Percentiles rank a stretch among this genome's conserved stretches.
Evolutionary conservation across 2,888 invertebrate species (phyloP).

Genomic region (Chorisops tibialis): DNA sequence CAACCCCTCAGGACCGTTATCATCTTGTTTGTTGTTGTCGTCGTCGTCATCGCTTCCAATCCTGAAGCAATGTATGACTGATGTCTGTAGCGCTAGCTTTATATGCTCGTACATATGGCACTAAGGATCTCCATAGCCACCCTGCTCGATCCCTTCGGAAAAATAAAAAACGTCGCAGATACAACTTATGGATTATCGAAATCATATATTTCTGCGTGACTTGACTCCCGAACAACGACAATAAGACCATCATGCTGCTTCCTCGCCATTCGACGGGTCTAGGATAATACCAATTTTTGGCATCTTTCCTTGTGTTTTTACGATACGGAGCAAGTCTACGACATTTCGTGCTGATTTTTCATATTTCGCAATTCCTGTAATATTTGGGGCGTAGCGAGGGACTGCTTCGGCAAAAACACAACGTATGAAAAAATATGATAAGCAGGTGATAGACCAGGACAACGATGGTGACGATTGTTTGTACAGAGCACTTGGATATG

Average conservation of each 20-base stretch:
- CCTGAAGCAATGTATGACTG: conserved; percentile 13
- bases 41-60: background rate
- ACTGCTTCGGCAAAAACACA: no score
- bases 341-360: conserved; percentile 22
- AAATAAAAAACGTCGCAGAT: conserved; percentile 6
- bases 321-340: background rate
- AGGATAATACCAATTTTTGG: conserved; percentile 14
- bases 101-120: background rate
- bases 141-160: background rate
- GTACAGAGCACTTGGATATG: no score
- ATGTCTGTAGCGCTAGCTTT: conserved; percentile 5
- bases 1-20: conserved; percentile 2
- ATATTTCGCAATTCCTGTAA: conserved; percentile 12
- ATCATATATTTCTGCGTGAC: conserved; percentile 33
- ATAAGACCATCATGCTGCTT: conserved; percentile 22
- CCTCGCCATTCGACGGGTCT: background rate
- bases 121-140: background rate
- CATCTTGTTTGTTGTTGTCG: background rate
- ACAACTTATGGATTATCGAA: conserved; percentile 33
- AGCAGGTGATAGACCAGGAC: no score
- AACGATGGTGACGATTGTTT: no score
- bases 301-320: conserved; percentile 2
- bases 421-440: no score
- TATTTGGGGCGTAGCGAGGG: no score
- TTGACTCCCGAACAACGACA: conserved; percentile 30